phyloP scores from a whole-genome alignment of 2,888 invertebrate genomes.

The Dryadula phaetusa region DNA sequence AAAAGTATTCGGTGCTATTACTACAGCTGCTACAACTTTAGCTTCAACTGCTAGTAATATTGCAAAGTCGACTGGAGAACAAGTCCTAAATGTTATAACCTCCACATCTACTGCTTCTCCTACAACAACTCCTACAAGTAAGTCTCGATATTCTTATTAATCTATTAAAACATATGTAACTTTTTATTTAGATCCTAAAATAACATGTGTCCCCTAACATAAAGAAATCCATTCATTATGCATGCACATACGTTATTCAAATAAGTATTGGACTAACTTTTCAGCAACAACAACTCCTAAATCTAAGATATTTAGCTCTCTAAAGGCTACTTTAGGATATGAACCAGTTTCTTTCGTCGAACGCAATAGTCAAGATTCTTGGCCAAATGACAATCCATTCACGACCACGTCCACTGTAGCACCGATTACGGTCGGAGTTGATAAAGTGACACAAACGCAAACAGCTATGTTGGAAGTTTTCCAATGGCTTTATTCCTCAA shows the following conservation, averaged over 20 bases:
- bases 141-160: slow-evolving; percentile 60
- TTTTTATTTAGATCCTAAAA: slow-evolving; percentile 24
- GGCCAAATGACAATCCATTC: slow-evolving; percentile 82
- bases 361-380: slow-evolving; percentile 71
- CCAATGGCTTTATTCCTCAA: slow-evolving; percentile 79
- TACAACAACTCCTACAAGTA: slow-evolving; percentile 78
- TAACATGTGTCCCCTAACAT: slow-evolving; percentile 13
- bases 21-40: slow-evolving; percentile 80
- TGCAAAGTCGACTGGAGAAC: slow-evolving; percentile 71
- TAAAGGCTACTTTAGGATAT: slow-evolving; percentile 80
- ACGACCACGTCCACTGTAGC: slow-evolving; percentile 76
- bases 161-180: neutral
- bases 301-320: slow-evolving; percentile 80
- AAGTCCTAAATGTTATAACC: slow-evolving; percentile 69
- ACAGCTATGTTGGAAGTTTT: slow-evolving; percentile 82
- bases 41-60: slow-evolving; percentile 76
- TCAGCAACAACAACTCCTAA: slow-evolving; percentile 80
- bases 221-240: slow-evolving; percentile 45
- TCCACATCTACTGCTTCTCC: slow-evolving; percentile 68
- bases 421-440: slow-evolving; percentile 72
- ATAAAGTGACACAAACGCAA: slow-evolving; percentile 78
- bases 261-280: slow-evolving; percentile 61
- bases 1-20: slow-evolving; percentile 85
- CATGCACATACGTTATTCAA: slow-evolving; percentile 68
- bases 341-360: slow-evolving; percentile 72